Base-by-base conservation (phyloP, 30 jellyfish, hydroid and myxozoan species). In the Pelagia noctiluca region DNA sequence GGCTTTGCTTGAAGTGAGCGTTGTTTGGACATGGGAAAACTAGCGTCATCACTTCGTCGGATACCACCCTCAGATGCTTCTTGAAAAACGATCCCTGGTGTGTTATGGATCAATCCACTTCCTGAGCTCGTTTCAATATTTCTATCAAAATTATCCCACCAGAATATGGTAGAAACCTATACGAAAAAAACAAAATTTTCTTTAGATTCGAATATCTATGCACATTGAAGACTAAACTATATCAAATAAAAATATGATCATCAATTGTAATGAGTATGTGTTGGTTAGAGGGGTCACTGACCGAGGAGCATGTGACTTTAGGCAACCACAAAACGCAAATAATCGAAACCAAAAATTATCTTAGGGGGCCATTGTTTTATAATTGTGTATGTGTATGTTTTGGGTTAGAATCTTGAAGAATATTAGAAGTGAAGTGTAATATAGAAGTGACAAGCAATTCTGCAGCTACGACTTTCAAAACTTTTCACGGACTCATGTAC, bases 111-210 rank as follows among this genome's bases (percentile, higher is more conserved):
- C 25, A 61, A 66, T 19, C 79, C 79, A 66, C 30, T 66, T 25
- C 79, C 79, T 12, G 57, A 66, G 28, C 30, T 29, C 30, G 57
- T 66, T 61, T 66, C 60, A 24, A 66, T 46, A 66, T 66, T 66
- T 29, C 79, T 19, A 66, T 66, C 79, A 33, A 66, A 66, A 46
- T 66, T 66, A 32, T 66, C 79, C 79, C 79, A 66, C 79, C 79
- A 66, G 35, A 66, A 66, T 33, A 66, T 66, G 28, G 79, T 26
- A 66, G 79, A 66, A 66, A 66, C 79, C 79, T 66, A 46, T 8
- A 33, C 31, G 35, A 3, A 66, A 66, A 33, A 22, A 7, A 31
- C 7, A 29, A 33, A 3, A 3, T 4, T 52, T 19, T 10, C 7
- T 10, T 52, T 8, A 25, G 21, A 42, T n/a, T n/a, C n/a, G n/a